Base-by-base conservation (phyloP, 2,888 invertebrate genomes). In the Amaurobius ferox region DNA sequence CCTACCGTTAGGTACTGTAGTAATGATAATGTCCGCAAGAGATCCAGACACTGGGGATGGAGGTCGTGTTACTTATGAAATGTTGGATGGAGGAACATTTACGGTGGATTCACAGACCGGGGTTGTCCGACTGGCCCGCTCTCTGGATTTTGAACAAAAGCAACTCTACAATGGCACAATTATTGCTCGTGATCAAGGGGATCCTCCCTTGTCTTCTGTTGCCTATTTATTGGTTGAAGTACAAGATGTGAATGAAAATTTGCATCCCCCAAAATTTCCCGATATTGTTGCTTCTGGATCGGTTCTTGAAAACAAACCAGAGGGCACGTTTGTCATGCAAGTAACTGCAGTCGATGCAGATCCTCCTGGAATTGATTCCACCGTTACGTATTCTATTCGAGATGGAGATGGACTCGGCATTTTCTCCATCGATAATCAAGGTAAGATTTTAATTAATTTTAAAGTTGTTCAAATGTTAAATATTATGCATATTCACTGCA, bases 191-290 rank as follows among this genome's bases (percentile, higher is more conserved):
- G 98, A 98, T 92, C 94, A 94, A 44, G 98, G 98, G 0, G 88
- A 89, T 7, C 94, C 94, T 80, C 93, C 95, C 1, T 92, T 97
- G 88, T 94, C 94, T 87, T 94, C 96, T 0, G 95, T 95, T 90
- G 95, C 96, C 83, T 94, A 94, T 87, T 94, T 98, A 40, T 90
- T 92, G 74, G 94, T 98, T 77, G 96, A 97, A 92, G 91, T 92
- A 87, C 95, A 96, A 89, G 98, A 98, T 92, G 98, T 98, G 28
- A 97, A 98, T 92, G 98, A 98, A 92, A 98, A 98, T 92, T 93
- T 94, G 76, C 94, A 95, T 92, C 93, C 96, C 76, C 97, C 98
- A 0, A 93, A 93, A 89, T 98, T 98, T 91, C 93, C 93, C 74
- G 96, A 96, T 91, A 95, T 95, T 90, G 96, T 96, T 16, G 79